Percentiles rank a stretch among this genome's conserved stretches.
These are phyloP conservation scores for Pegea sp. DNA, from an alignment of 23 tunicate species.

Conservation along the genomic window DNA sequence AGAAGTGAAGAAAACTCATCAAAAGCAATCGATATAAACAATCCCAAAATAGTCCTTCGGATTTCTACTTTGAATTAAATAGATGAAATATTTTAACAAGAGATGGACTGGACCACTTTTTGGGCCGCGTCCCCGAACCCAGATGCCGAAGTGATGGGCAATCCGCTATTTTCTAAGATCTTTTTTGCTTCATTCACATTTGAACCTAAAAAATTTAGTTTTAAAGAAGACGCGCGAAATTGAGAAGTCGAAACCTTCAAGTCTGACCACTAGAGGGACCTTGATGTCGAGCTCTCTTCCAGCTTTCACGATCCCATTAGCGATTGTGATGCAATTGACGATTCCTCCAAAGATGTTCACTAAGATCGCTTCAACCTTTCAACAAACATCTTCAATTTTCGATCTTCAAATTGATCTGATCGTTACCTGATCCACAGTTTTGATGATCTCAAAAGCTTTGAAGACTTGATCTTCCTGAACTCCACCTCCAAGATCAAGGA, in stretches of 20 bases:
- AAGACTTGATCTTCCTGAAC: constrained; percentile 88
- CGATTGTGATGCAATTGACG: constrained; percentile 85
- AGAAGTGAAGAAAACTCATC: too few species aligned
- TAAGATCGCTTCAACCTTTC: constrained; percentile 55
- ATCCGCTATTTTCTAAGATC: constrained; percentile 38
- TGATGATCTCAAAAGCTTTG: constrained; percentile 77
- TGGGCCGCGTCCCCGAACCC: constrained; percentile 59
- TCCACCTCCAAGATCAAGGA: constrained; percentile 94
- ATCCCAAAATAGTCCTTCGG: too few species aligned
- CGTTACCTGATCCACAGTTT: constrained; percentile 48
- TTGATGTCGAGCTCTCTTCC: constrained; percentile 50
- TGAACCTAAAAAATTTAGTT: constrained; percentile 26
- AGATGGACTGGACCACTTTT: constrained; percentile 29
- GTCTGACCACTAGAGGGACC: constrained; percentile 71
- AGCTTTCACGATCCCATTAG: constrained; percentile 82
- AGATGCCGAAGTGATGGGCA: constrained; percentile 59
- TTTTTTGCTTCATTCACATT: constrained; percentile 58
- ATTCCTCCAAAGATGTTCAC: constrained; percentile 98
- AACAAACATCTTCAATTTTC: not conserved
- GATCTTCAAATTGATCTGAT: too few species aligned
- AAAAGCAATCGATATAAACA: too few species aligned
- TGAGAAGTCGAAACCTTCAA: too few species aligned
- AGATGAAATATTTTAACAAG: too few species aligned
- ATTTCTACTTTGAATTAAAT: too few species aligned
- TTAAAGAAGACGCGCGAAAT: too few species aligned